phyloP scores from a whole-genome alignment of 2,888 invertebrate species.

The Scelioninae gen. 2 region DNA sequence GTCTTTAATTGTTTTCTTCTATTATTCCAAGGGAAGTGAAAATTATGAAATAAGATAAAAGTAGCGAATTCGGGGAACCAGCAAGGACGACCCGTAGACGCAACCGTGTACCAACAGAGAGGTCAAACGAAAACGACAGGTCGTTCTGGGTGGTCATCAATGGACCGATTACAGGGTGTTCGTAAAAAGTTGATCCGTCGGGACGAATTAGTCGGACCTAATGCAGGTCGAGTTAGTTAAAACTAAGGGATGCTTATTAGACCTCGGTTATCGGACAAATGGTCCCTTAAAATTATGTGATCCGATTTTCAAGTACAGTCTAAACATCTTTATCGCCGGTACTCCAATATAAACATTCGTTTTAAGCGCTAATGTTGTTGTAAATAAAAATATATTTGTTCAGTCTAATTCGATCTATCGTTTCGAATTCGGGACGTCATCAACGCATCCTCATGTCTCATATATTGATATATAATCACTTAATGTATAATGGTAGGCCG shows the following conservation, averaged over 20 bases:
- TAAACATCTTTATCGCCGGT: conserved; percentile 22
- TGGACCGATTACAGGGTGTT: conserved; percentile 61
- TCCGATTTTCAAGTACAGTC: conserved; percentile 1
- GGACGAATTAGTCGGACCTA: conserved; percentile 56
- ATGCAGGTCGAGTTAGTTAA: conserved; percentile 6
- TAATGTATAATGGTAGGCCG: conserved; percentile 42
- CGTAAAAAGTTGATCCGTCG: conserved; percentile 62
- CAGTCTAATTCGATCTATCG: conserved; percentile 53
- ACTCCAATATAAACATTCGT: conserved; percentile 24
- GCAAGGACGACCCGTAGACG: conserved; percentile 32
- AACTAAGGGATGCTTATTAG: not conserved
- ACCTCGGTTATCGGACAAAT: conserved; percentile 2
- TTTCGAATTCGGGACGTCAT: conserved; percentile 40
- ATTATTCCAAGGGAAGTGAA: conserved; percentile 26
- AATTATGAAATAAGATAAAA: no score
- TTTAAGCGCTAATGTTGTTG: conserved; percentile 52
- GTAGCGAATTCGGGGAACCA: not conserved
- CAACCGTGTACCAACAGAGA: not conserved
- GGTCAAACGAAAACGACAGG: not conserved
- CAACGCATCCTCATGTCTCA: conserved; percentile 43
- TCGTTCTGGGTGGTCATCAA: conserved; percentile 32
- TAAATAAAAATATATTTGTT: conserved; percentile 55
- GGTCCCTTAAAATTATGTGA: not conserved
- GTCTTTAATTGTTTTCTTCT: conserved; percentile 40
- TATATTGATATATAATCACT: conserved; percentile 48